Base-by-base conservation (phyloP, 2,888 invertebrate species). In the Boloria euphrosyne region DNA sequence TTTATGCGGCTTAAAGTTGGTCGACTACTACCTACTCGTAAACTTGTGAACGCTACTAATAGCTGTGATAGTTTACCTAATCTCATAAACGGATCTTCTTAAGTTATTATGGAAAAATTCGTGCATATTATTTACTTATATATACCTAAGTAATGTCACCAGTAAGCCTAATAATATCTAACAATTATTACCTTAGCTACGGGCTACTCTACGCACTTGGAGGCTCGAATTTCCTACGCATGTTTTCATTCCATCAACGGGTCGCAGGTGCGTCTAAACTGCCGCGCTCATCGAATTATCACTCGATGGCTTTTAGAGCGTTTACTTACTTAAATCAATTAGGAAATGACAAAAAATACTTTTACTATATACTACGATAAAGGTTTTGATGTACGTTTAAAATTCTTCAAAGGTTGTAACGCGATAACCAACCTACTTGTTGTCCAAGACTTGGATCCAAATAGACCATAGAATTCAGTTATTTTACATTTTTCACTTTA, bases 211-310 rank as follows among this genome's bases (percentile, higher is more conserved):
- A 57, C 57, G 46, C 57, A 46, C 22, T 57, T 16, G 46, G 27
- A 38, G 31, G 10, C 31, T 38, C 31, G 10, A 38, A 38, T 38
- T 57, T 27, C 46, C 57, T 31, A 58, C 44, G 65, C 69, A 58
- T 76, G 75, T 76, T 77, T 74, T 75, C 73, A 67, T 78, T 77
- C 73, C 75, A 77, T 78, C 76, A 76, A 72, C 72, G 51, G 57
- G 72, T 27, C 72, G 65, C 74, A 74, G 74, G 71, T 75, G 76
- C 57, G 55, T 67, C 62, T 67, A 70, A 73, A 72, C 71, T 61
- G 68, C 62, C 47, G 43, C 61, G 51, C 51, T 65, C 53, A 71
- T 71, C 65, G 58, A 62, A 63, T 69, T 71, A 69, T 58, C 63
- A n/a, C 62, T 59, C 57, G 53, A 69, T 62, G 67, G 53, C 61